A percentile compares a stretch with the other conserved stretches of the same genome.
Evolutionary conservation across 2,113 vertebrate genomes (phyloP).

Genomic region (Electrona antarctica): DNA sequence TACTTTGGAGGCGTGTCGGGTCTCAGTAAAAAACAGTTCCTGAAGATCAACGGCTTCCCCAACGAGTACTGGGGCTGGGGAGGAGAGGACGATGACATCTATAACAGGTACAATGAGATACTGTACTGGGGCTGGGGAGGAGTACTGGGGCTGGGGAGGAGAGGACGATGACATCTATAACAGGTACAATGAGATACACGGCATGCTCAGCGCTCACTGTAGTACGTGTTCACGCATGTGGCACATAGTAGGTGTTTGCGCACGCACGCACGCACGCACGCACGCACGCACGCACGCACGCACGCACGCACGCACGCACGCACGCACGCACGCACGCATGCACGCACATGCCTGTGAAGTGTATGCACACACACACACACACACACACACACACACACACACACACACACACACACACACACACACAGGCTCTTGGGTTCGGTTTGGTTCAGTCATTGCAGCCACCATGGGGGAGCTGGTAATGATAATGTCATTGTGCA

Average conservation of each 20-base stretch:
- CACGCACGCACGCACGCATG: not conserved
- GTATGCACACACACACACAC: not conserved
- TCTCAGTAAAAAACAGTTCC: conserved; percentile 95
- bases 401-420: no score
- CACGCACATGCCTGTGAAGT: not conserved
- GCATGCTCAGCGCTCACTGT: no score
- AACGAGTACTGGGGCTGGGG: conserved; percentile 99
- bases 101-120: conserved; percentile 86
- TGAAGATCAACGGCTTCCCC: conserved; percentile 99
- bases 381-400: not conserved
- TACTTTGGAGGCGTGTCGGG: conserved; percentile 98
- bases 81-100: conserved; percentile 98
- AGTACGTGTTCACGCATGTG: no score
- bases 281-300: not conserved
- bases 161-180: conserved; percentile 99
- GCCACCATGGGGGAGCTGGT: not conserved
- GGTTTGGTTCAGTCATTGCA: conserved; percentile 8
- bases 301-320: not conserved
- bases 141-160: conserved; percentile 99
- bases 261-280: not conserved
- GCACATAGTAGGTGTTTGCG: not conserved
- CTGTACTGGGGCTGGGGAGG: no score
- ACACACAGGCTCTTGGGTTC: no score
- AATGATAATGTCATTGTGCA: conserved; percentile 3
- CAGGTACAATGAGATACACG: conserved; percentile 79